A percentile compares a stretch with the other conserved stretches of the same genome.
Conservation (phyloP, 2,797 vertebrate genomes). For the Nothura maculosa region DNA sequence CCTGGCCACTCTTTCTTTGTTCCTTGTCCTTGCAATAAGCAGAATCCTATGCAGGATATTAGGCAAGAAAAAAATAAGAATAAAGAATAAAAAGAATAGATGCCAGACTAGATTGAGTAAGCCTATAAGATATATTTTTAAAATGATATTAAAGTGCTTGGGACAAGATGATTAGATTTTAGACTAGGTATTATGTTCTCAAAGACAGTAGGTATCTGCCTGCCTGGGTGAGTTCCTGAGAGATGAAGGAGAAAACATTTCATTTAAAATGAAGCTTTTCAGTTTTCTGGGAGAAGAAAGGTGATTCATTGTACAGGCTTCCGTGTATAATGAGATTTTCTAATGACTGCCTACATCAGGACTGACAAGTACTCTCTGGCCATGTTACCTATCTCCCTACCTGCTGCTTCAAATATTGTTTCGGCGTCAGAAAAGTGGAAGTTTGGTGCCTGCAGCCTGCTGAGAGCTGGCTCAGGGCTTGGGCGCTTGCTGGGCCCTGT, state of each 20-base stretch:
- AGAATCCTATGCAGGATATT: constrained; percentile 59
- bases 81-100: constrained; percentile 41
- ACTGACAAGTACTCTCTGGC: constrained; percentile 14
- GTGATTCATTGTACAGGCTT: constrained; percentile 44
- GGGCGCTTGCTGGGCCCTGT: neutral
- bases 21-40: neutral
- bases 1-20: constrained; percentile 47
- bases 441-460: neutral
- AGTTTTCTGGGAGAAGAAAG: constrained; percentile 26
- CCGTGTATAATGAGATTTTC: constrained; percentile 61
- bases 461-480: neutral
- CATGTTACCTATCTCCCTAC: neutral
- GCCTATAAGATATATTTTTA: constrained; percentile 51
- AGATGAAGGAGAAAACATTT: constrained; percentile 54
- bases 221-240: constrained; percentile 33
- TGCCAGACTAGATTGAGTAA: constrained; percentile 50
- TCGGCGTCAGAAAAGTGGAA: neutral
- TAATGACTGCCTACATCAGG: constrained; percentile 50
- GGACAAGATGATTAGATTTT: constrained; percentile 62
- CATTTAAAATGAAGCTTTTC: constrained; percentile 46
- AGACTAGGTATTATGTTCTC: constrained; percentile 24
- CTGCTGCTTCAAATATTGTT: neutral
- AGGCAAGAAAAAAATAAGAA: neutral
- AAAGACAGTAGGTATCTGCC: constrained; percentile 14
- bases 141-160: constrained; percentile 55